Percentiles rank a stretch among this genome's conserved stretches.
Evolutionary conservation across 2,797 vertebrate genomes (phyloP).

Genomic region (Eulemur rubriventer): DNA sequence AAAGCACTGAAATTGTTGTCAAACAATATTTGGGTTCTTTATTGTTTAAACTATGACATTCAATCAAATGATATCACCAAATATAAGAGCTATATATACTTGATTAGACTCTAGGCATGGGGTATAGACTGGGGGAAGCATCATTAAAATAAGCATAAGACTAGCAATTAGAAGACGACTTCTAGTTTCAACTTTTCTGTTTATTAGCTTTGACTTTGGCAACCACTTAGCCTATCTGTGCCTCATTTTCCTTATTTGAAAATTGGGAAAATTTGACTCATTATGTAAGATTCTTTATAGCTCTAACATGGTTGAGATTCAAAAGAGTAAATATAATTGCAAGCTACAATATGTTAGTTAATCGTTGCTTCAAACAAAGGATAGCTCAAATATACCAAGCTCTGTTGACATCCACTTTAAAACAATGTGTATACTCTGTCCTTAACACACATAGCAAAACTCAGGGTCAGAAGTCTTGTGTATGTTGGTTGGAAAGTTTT

Average conservation of each 20-base stretch:
- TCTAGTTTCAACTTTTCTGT: not conserved
- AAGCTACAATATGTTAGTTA: not conserved
- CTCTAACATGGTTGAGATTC: not conserved
- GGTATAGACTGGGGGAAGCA: not conserved
- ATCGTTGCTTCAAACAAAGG: not conserved
- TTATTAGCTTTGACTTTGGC: not conserved
- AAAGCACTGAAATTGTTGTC: not conserved
- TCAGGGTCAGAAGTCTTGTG: not conserved
- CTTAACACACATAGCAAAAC: not conserved
- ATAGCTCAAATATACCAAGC: not conserved
- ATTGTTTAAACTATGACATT: not conserved
- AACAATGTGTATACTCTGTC: not conserved
- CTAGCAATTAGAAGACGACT: not conserved
- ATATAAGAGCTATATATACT: not conserved
- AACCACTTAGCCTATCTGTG: not conserved
- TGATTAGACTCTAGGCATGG: not conserved
- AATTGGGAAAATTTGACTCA: not conserved
- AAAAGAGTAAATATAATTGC: not conserved
- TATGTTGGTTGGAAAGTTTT: not conserved
- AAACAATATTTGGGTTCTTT: not conserved
- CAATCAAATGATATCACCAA: not conserved
- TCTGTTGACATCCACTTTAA: not conserved
- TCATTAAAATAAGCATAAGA: not conserved
- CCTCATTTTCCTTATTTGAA: not conserved
- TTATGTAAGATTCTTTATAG: not conserved